phyloP scores from a whole-genome alignment of 1,140 invertebrate genomes.

The Triops cancriformis region DNA sequence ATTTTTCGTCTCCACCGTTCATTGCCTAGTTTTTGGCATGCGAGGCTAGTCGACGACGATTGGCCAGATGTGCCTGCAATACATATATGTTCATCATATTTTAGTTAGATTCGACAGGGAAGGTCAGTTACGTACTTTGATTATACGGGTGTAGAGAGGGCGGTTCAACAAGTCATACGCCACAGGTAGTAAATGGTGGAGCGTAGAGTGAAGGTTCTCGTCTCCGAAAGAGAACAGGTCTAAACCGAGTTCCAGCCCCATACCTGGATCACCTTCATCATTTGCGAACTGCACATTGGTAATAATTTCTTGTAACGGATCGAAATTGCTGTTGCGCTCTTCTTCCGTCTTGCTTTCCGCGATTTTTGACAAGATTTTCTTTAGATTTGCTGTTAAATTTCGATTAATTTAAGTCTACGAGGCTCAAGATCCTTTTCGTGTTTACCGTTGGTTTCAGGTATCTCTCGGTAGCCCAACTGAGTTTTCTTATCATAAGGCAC shows the following conservation, averaged over 20 bases:
- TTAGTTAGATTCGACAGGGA: not conserved
- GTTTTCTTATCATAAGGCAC: slow-evolving; percentile 75
- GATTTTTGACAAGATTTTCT: slow-evolving; percentile 61
- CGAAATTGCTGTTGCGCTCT: slow-evolving; percentile 50
- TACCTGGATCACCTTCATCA: slow-evolving; percentile 91
- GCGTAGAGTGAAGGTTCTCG: slow-evolving; percentile 54
- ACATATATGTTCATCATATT: not conserved
- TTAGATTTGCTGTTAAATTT: slow-evolving; percentile 52
- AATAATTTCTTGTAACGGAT: slow-evolving; percentile 64
- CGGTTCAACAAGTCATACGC: slow-evolving; percentile 68
- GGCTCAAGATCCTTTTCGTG: slow-evolving; percentile 30
- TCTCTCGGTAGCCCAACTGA: slow-evolving; percentile 65
- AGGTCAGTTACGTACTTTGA: slow-evolving; percentile 37
- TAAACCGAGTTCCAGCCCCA: slow-evolving; percentile 75
- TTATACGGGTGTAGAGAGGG: slow-evolving; percentile 62
- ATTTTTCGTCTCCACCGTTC: not conserved
- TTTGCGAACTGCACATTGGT: slow-evolving; percentile 75
- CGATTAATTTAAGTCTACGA: slow-evolving; percentile 34
- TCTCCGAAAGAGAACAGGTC: slow-evolving; percentile 71
- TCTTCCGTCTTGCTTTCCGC: slow-evolving; percentile 48
- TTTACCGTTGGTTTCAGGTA: slow-evolving; percentile 65
- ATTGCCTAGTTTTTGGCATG: not conserved
- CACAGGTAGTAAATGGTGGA: slow-evolving; percentile 56
- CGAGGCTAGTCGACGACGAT: not conserved
- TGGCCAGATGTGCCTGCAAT: slow-evolving; percentile 8